Percentiles rank a stretch among this genome's conserved stretches.
These are phyloP conservation scores for Meda fulgida DNA, from an alignment of 2,797 vertebrate species.

Conservation along the genomic window DNA sequence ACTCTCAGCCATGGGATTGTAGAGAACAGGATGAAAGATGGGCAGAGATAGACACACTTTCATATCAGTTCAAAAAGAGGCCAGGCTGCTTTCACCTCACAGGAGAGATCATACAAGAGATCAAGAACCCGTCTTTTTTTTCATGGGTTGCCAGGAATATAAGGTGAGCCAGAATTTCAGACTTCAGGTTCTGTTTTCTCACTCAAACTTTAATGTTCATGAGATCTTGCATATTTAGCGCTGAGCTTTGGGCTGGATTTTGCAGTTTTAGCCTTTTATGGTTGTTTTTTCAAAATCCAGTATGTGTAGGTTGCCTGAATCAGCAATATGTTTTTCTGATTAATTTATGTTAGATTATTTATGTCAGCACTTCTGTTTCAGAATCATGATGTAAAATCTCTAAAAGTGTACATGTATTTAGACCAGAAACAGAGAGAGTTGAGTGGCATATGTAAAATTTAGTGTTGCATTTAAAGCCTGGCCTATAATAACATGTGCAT, in stretches of 20 bases:
- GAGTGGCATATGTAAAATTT: background rate
- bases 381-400: background rate
- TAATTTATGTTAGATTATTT: constrained; percentile 1
- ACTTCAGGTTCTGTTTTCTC: constrained; percentile 15
- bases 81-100: constrained; percentile 43
- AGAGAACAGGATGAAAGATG: constrained; percentile 46
- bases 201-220: constrained; percentile 34
- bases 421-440: background rate
- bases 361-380: background rate
- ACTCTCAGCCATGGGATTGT: constrained; percentile 26
- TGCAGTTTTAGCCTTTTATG: background rate
- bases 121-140: constrained; percentile 40
- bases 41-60: constrained; percentile 49
- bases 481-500: background rate
- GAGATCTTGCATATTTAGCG: constrained; percentile 19
- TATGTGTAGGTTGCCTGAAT: constrained; percentile 3
- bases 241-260: constrained; percentile 25
- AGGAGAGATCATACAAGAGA: constrained; percentile 45
- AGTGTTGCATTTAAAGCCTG: background rate
- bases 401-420: background rate
- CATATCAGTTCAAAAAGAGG: constrained; percentile 52
- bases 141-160: constrained; percentile 33
- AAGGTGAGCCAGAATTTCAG: constrained; percentile 27
- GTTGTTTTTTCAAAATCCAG: background rate
- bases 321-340: background rate